A percentile compares a stretch with the other conserved stretches of the same genome.
phyloP scores from a whole-genome alignment of 2,113 vertebrate genomes.

The Kryptolebias marmoratus region DNA sequence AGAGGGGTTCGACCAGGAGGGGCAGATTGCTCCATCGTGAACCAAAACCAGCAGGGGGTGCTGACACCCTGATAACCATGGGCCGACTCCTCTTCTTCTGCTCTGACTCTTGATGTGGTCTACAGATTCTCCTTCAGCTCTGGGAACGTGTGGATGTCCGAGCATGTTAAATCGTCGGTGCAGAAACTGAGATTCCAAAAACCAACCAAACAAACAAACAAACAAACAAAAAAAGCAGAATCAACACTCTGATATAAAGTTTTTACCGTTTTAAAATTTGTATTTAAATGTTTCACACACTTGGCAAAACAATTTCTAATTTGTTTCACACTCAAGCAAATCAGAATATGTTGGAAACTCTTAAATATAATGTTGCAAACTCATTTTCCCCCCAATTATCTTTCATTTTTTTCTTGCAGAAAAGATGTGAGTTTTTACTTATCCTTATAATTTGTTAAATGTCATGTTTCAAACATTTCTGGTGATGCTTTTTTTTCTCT shows the following conservation, averaged over 20 bases:
- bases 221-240: neutral
- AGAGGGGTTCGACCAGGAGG: constrained; percentile 29
- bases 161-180: constrained; percentile 14
- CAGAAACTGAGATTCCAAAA: constrained; percentile 27
- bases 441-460: constrained; percentile 30
- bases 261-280: no score
- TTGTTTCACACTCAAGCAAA: no score
- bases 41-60: constrained; percentile 93
- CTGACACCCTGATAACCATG: constrained; percentile 86
- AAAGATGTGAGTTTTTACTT: constrained; percentile 15
- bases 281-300: no score
- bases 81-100: constrained; percentile 31
- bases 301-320: no score
- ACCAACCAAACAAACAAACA: constrained; percentile 1
- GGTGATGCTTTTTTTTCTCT: constrained; percentile 1
- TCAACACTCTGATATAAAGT: neutral
- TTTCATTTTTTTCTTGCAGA: neutral
- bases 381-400: neutral
- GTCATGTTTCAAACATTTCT: constrained; percentile 5
- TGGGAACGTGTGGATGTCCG: constrained; percentile 3
- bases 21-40: constrained; percentile 55
- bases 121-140: constrained; percentile 26
- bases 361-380: neutral
- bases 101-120: constrained; percentile 29
- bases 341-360: no score